These are phyloP conservation scores for Drosophila pseudoananassae DNA, from an alignment of 1,140 invertebrate genomes.

Conservation along the genomic window DNA sequence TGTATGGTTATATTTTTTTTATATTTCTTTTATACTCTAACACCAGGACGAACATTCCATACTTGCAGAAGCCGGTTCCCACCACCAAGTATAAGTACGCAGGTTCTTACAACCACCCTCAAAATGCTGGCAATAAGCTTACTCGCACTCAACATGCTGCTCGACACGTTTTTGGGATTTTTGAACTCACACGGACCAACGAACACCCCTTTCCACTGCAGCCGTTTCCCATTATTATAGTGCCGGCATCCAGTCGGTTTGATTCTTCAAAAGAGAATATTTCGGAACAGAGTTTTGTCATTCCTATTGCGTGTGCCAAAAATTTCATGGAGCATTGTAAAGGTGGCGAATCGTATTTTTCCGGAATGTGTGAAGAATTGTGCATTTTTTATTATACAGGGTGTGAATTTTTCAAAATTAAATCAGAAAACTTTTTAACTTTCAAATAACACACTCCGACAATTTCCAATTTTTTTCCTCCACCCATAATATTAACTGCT, in stretches of 20 bases:
- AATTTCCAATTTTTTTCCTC: too few species aligned
- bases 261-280: conserved; percentile 60
- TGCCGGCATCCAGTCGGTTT: conserved; percentile 28
- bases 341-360: conserved; percentile 79
- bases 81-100: conserved; percentile 16
- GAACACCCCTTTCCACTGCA: conserved; percentile 26
- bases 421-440: neutral
- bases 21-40: neutral
- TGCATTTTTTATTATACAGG: conserved; percentile 45
- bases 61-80: conserved; percentile 17
- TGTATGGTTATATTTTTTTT: neutral
- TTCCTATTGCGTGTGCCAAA: conserved; percentile 60
- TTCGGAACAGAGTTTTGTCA: conserved; percentile 46
- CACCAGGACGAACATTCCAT: neutral
- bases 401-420: neutral
- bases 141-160: conserved; percentile 70
- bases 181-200: conserved; percentile 79
- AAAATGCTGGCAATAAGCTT: conserved; percentile 32
- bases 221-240: conserved; percentile 22
- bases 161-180: conserved; percentile 82
- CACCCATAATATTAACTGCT: too few species aligned
- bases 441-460: too few species aligned
- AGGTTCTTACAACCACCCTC: conserved; percentile 34
- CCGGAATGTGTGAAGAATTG: conserved; percentile 66
- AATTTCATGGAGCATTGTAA: conserved; percentile 64